Base-by-base conservation (phyloP, 2,797 vertebrate species). In the Mycteria americana region DNA sequence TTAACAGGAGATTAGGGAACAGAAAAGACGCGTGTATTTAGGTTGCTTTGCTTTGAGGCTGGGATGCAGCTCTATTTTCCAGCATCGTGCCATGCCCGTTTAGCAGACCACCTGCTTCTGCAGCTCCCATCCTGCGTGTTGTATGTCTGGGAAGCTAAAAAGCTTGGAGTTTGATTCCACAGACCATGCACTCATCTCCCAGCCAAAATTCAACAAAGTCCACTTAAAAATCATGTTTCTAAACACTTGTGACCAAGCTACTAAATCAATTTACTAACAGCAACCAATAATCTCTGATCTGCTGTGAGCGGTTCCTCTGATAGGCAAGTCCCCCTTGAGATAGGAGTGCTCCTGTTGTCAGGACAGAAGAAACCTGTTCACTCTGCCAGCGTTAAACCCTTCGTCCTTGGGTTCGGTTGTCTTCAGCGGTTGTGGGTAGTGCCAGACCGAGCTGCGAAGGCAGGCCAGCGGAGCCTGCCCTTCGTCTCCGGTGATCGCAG, bases 41-140 rank as follows among this genome's bases (percentile, higher is more conserved):
- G 35, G 57, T 41, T 31, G 50, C 30, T n/a, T 41, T 31, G 50
- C 30, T n/a, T 27, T 59, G 43, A 23, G 68, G 18, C 12, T 57
- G 70, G 21, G 30, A 5, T 46, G 69, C 13, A 13, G 3, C 46
- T 39, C 16, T 11, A 1, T 48, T 75, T 51, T 7, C n/a, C 46
- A 17, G 9, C 31, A 16, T 45, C 0, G 1, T n/a, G 51, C 60
- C 14, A 4, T 19, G 27, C 11, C 31, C 2, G 2, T 43, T 46
- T 45, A 59, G 33, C 64, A 69, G 56, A 48, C 12, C 27, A 30
- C 46, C 30, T 17, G 23, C 27, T 54, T 39, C 31, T 46, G 46
- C 11, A 21, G 28, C 17, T 51, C 33, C 60, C 18, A 2, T 23
- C 39, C 37, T 39, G 31, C 17, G 12, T n/a, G 46, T 16, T 24